Base-by-base conservation (phyloP, 2,113 vertebrate species). In the Gadus macrocephalus region DNA sequence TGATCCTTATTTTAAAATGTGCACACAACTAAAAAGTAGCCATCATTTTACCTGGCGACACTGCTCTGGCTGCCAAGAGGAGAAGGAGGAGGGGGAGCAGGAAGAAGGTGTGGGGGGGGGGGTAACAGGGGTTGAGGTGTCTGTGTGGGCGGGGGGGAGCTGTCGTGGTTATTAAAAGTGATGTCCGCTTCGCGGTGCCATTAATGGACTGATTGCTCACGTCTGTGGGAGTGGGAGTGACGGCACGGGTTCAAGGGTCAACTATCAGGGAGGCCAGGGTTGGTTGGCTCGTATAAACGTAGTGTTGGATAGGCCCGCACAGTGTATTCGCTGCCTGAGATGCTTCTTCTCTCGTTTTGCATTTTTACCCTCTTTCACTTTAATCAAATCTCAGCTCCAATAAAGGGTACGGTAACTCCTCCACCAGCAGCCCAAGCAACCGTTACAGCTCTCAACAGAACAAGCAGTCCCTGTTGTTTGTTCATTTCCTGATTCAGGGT, bases 101-200 rank as follows among this genome's bases (percentile, higher is more conserved):
- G 42, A 49, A 49, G 42, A 14, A 49, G 42, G 42, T 49, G 42
- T 0, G 38, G 71, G 60, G 80, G n/a, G 65, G 67, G 76, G 80
- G 71, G 25, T 25, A 25, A 25, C 25, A 20, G 20, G 42, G 0
- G 12, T 35, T 35, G 31, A 35, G 4, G 4, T 35, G 31, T 35
- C 4, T 35, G 31, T 35, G 31, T 35, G 31, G 42, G 53, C 75
- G 72, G 64, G 38, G 68, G 67, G 66, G 68, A 73, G 68, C 78
- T 86, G 85, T 83, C 86, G 83, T 66, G 75, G 78, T 89, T 86
- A 90, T 88, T 81, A 81, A 81, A 90, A 86, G 86, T 74, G 80
- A 85, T 88, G 83, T 74, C 76, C 68, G 76, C 83, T 83, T 76
- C 82, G 74, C 79, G 73, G 71, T 64, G 71, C 77, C 78, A 84